Base-by-base conservation (phyloP, 2,888 invertebrate genomes). In the Caradrina clavipalpis region DNA sequence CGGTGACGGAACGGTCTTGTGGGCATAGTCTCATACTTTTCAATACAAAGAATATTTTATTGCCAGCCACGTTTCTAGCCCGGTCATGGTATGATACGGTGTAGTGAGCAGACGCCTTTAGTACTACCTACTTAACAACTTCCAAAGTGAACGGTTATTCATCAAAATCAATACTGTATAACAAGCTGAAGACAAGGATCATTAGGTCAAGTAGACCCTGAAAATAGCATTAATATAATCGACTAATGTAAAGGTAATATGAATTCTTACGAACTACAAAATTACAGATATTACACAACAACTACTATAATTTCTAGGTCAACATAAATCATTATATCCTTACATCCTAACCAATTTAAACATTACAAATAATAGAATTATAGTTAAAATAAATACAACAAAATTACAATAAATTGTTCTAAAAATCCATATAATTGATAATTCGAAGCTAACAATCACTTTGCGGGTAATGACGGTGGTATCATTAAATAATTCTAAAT, bases 361-460 rank as follows among this genome's bases (percentile, higher is more conserved):
- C 51, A 61, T 76, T 76, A 78, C 50, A 64, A 64, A 73, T 68
- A 73, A 63, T 22, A 19, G 49, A 60, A 67, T 54, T 50, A 76
- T 45, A 65, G 19, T 65, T 57, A 45, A 63, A 60, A 54, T 63
- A 66, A n/a, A n/a, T 45, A 35, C 8, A 51, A 21, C 17, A 56
- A 68, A 58, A 78, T 66, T 70, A 74, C 62, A 66, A 66, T 47
- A 78, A 78, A 60, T 78, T 66, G 75, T 60, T 70, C 62, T 45
- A 78, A 78, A 75, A 79, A 70, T 61, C 75, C 51, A 57, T 26
- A 56, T 79, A 74, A 81, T 83, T 78, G 70, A 76, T 78, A 62
- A 81, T 69, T 72, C 55, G 26, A 53, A 75, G 47, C 55, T 76
- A 72, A 80, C 80, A 71, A 70, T 71, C 70, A 70, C 56, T 79